A percentile compares a stretch with the other conserved stretches of the same genome.
Conservation (phyloP, 2,888 invertebrate genomes). For the Drosophila suboccidentalis region DNA sequence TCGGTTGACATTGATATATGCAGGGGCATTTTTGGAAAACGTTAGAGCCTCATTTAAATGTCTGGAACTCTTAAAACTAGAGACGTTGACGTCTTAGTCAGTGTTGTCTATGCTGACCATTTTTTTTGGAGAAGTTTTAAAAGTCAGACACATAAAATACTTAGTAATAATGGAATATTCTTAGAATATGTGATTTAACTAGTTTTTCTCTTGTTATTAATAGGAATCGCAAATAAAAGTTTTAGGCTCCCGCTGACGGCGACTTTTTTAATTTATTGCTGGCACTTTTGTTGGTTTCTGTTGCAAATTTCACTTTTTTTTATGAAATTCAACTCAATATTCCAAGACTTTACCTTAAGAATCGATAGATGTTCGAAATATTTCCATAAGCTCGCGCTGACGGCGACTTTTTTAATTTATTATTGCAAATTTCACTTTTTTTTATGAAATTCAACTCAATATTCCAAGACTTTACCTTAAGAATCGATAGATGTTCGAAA, state of each 20-base stretch:
- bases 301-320: too few species aligned
- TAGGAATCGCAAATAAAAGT: too few species aligned
- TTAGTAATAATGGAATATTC: too few species aligned
- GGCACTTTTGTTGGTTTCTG: too few species aligned
- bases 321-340: too few species aligned
- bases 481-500: background rate
- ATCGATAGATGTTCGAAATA: too few species aligned
- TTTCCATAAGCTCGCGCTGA: too few species aligned
- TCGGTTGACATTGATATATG: slow-evolving; percentile 11
- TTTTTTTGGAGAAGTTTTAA: background rate
- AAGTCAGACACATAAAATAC: background rate
- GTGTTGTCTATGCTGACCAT: background rate
- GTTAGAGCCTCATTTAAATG: slow-evolving; percentile 6
- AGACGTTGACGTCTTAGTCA: slow-evolving; percentile 1
- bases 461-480: background rate
- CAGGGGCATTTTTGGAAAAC: background rate
- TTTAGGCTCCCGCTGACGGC: too few species aligned
- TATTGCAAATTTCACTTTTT: background rate
- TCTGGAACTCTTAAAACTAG: background rate
- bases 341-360: too few species aligned
- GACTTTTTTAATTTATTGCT: too few species aligned
- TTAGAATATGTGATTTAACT: background rate
- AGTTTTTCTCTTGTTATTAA: background rate
- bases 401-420: too few species aligned
- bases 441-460: background rate